phyloP scores from a whole-genome alignment of 2,797 vertebrate genomes.

The Yasuhikotakia modesta region DNA sequence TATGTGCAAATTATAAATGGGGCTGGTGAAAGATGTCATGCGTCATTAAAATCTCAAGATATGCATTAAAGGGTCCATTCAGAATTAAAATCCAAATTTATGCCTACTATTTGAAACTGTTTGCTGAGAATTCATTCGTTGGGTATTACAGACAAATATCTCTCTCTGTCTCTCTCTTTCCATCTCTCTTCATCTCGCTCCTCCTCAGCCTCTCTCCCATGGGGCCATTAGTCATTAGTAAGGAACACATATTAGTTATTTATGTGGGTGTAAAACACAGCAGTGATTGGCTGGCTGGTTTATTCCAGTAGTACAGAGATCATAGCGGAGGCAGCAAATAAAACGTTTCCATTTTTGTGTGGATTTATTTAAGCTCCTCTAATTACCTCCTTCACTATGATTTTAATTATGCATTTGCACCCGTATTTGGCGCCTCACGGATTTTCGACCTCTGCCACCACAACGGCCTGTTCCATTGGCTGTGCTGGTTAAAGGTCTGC shows the following conservation, averaged over 20 bases:
- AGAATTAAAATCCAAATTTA: background rate
- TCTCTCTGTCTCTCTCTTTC: conserved; percentile 13
- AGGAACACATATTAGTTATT: conserved; percentile 59
- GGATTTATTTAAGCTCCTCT: conserved; percentile 36
- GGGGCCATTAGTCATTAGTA: conserved; percentile 57
- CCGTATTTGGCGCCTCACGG: background rate
- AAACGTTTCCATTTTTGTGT: conserved; percentile 40
- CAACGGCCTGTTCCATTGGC: background rate
- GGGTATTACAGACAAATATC: conserved; percentile 7
- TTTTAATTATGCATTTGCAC: conserved; percentile 18
- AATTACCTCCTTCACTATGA: conserved; percentile 32
- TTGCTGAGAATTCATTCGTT: background rate
- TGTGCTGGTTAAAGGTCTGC: background rate
- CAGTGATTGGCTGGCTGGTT: conserved; percentile 45
- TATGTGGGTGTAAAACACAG: conserved; percentile 56
- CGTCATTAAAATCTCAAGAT: no score
- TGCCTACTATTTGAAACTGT: background rate
- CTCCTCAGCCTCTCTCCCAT: conserved; percentile 47
- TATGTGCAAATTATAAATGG: no score
- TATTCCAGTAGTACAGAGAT: conserved; percentile 46
- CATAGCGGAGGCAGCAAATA: conserved; percentile 43
- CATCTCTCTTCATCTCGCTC: conserved; percentile 1
- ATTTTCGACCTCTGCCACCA: conserved; percentile 3
- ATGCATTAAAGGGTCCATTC: background rate
- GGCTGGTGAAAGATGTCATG: no score